Evolutionary conservation across 2,888 invertebrate genomes (phyloP).

Genomic region (Pachycephus smyrnensis): DNA sequence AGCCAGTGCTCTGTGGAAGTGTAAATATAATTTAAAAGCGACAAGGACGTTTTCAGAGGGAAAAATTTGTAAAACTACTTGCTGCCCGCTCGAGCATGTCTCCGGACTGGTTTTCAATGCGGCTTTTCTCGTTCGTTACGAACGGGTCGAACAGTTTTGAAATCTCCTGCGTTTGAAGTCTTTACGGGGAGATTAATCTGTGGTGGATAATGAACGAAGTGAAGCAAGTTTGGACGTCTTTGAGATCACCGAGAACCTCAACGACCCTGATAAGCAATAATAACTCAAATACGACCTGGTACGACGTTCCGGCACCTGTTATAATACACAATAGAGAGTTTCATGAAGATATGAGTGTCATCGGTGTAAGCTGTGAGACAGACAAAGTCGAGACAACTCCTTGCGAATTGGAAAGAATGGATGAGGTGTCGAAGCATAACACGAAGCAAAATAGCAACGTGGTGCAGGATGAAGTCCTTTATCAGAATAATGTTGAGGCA

Average conservation of each 20-base stretch:
- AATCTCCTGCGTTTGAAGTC: not conserved
- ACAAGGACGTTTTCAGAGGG: not conserved
- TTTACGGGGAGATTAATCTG: not conserved
- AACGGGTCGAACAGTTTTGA: not conserved
- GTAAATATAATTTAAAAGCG: not conserved
- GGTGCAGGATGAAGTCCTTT: conserved; percentile 31
- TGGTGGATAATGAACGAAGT: conserved; percentile 52
- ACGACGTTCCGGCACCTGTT: conserved; percentile 54
- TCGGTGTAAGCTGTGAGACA: conserved; percentile 2
- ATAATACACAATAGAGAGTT: conserved; percentile 53
- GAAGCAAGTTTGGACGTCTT: conserved; percentile 49
- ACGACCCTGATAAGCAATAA: conserved; percentile 19
- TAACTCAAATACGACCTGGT: conserved; percentile 50
- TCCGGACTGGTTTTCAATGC: not conserved
- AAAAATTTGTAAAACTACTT: not conserved
- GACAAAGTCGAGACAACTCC: not conserved
- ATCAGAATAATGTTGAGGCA: conserved; percentile 44
- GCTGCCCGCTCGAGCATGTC: not conserved
- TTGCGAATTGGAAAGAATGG: conserved; percentile 10
- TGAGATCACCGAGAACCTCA: conserved; percentile 43
- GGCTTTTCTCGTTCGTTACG: not conserved
- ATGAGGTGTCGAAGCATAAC: not conserved
- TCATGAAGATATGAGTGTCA: conserved; percentile 1
- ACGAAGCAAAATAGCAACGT: not conserved
- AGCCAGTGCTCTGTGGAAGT: not conserved